These are phyloP conservation scores for Cotesia vestalis DNA, from an alignment of 1,140 invertebrate genomes.

Conservation along the genomic window DNA sequence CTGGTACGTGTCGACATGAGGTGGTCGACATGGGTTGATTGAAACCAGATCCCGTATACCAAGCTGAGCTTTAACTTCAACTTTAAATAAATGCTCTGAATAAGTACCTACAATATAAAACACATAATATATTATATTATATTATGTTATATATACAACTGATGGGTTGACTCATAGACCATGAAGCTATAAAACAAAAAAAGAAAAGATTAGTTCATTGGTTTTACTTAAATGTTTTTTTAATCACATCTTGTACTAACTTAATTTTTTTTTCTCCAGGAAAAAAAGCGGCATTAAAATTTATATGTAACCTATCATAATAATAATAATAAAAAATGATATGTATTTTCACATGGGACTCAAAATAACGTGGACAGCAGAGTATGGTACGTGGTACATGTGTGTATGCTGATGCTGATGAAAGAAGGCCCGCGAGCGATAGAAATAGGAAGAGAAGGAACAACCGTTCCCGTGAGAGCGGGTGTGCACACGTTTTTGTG, in stretches of 20 bases:
- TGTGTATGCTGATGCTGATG: neutral
- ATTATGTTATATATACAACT: no score
- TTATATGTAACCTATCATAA: no score
- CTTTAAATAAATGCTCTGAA: conserved; percentile 12
- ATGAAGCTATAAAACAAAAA: no score
- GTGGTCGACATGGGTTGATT: conserved; percentile 25
- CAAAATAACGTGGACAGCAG: neutral
- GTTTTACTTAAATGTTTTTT: no score
- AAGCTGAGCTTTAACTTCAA: conserved; percentile 20
- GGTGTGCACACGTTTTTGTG: conserved; percentile 25
- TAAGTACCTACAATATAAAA: neutral
- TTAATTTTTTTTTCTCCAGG: no score
- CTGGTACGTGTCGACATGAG: conserved; percentile 36
- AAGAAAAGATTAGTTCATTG: no score
- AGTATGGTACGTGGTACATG: neutral
- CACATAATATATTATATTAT: no score
- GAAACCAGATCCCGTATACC: conserved; percentile 26
- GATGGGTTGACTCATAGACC: no score
- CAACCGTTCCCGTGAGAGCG: conserved; percentile 30
- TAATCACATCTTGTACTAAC: no score
- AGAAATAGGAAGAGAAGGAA: conserved; percentile 6
- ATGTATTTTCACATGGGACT: conserved; percentile 19
- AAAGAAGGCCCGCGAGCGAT: conserved; percentile 10
- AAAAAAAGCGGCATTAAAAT: no score
- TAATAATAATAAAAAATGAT: neutral